Evolutionary conservation across 2,888 invertebrate species (phyloP).

Genomic region (Drosophila anceps): DNA sequence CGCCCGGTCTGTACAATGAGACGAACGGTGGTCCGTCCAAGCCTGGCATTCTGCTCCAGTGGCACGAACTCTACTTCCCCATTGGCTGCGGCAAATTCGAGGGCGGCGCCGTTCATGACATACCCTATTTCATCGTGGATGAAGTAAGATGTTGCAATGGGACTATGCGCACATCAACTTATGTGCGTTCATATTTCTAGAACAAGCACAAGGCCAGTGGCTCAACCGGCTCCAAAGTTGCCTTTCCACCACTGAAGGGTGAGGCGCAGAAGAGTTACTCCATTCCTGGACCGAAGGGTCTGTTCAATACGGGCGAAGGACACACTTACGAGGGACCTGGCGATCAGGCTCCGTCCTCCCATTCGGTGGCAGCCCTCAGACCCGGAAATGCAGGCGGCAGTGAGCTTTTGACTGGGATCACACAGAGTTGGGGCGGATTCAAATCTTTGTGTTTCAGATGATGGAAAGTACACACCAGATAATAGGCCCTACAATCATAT

Average conservation of each 20-base stretch:
- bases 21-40: constrained; percentile 74
- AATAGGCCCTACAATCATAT: constrained; percentile 68
- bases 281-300: constrained; percentile 65
- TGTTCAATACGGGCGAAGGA: constrained; percentile 72
- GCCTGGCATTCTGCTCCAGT: constrained; percentile 88
- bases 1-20: constrained; percentile 68
- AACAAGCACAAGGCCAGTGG: constrained; percentile 50
- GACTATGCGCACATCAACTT: constrained; percentile 13
- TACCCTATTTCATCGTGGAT: constrained; percentile 69
- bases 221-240: constrained; percentile 19
- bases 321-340: constrained; percentile 75
- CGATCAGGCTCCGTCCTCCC: constrained; percentile 78
- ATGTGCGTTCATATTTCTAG: constrained; percentile 51
- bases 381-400: constrained; percentile 67
- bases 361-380: constrained; percentile 73
- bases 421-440: constrained; percentile 29
- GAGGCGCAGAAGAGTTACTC: constrained; percentile 70
- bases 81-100: constrained; percentile 88
- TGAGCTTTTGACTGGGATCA: constrained; percentile 57
- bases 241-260: constrained; percentile 61
- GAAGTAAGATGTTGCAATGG: constrained; percentile 67
- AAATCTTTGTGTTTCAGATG: constrained; percentile 79
- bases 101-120: constrained; percentile 84
- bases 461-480: constrained; percentile 65
- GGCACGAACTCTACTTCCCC: constrained; percentile 90